These are phyloP conservation scores for Orthosia gothica DNA, from an alignment of 2,888 invertebrate genomes.

Conservation along the genomic window DNA sequence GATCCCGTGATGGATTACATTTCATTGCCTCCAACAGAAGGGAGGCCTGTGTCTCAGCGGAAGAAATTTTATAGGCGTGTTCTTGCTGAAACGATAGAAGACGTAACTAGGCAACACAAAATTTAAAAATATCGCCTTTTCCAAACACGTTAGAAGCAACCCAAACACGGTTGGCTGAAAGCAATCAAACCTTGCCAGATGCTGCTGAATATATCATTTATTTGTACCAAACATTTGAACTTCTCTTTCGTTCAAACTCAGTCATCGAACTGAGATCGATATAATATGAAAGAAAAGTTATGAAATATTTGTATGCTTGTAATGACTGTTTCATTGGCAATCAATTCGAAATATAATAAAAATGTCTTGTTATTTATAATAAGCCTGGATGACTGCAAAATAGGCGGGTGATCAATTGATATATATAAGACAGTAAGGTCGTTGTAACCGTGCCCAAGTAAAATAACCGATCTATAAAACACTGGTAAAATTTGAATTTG, in stretches of 20 bases:
- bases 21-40: too few relatives aligned
- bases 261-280: neutral
- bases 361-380: neutral
- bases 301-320: neutral
- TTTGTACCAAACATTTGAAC: neutral
- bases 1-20: too few relatives aligned
- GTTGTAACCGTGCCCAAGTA: too few relatives aligned
- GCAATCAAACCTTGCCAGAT: conserved; percentile 11
- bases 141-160: neutral
- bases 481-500: too few relatives aligned
- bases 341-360: neutral
- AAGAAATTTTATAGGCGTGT: too few relatives aligned
- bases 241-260: conserved; percentile 4
- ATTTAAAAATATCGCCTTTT: neutral
- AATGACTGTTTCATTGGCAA: neutral
- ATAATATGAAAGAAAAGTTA: neutral
- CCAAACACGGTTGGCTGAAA: neutral
- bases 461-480: too few relatives aligned
- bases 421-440: neutral
- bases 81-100: too few relatives aligned
- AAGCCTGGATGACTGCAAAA: neutral
- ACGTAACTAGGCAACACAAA: neutral
- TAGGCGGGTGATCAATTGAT: neutral
- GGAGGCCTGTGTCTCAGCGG: too few relatives aligned
- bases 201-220: conserved; percentile 10